phyloP scores from a whole-genome alignment of 2,113 vertebrate species.

The Centropristis striata region DNA sequence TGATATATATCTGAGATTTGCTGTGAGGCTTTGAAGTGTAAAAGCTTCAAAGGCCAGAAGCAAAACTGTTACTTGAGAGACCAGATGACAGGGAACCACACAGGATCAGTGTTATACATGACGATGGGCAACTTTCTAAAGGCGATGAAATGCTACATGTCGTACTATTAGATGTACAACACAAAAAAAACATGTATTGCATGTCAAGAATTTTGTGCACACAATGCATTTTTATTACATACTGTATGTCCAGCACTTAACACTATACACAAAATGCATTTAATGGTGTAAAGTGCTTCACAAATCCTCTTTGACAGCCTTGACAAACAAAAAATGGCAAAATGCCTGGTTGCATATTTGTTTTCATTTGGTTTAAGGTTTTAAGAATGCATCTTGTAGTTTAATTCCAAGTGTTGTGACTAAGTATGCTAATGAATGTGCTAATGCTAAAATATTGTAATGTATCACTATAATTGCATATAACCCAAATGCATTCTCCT shows the following conservation, averaged over 20 bases:
- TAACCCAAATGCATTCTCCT: slow-evolving; percentile 9
- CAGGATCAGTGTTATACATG: too few species aligned
- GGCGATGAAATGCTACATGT: background rate
- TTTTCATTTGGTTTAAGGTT: background rate
- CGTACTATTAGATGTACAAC: background rate
- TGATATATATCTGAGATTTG: background rate
- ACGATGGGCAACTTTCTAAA: background rate
- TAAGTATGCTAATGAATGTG: background rate
- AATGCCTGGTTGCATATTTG: background rate
- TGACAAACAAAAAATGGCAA: background rate
- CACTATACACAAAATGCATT: background rate
- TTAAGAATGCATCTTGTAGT: background rate
- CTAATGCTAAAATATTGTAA: background rate
- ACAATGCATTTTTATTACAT: background rate
- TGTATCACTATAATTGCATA: background rate
- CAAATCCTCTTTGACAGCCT: background rate
- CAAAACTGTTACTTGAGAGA: background rate
- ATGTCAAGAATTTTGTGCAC: too few species aligned
- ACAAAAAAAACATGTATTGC: background rate
- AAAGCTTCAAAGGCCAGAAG: background rate
- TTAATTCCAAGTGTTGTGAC: background rate
- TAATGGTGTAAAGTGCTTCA: background rate
- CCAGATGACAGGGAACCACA: background rate
- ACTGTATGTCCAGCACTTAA: background rate
- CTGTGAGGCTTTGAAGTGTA: background rate